These are phyloP conservation scores for Rhamphomyia laevipes DNA, from an alignment of 2,888 invertebrate species.

Conservation along the genomic window DNA sequence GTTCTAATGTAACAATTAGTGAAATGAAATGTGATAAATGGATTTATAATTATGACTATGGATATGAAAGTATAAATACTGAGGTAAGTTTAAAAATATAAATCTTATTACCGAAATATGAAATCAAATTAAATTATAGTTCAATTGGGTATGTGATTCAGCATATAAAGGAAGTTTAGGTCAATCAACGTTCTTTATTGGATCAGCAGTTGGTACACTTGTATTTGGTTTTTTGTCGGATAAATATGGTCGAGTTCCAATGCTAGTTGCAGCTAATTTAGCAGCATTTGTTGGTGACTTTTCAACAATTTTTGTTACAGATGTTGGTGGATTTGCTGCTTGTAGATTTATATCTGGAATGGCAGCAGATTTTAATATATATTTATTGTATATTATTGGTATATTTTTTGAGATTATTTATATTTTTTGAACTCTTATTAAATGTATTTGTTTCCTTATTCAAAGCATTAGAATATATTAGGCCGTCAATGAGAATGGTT, in stretches of 20 bases:
- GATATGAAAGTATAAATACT: constrained; percentile 46
- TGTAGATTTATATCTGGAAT: constrained; percentile 46
- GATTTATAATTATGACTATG: constrained; percentile 43
- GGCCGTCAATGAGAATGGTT: constrained; percentile 39
- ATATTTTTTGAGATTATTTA: constrained; percentile 5
- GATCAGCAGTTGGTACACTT: constrained; percentile 46
- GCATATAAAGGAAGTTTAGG: constrained; percentile 44
- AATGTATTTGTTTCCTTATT: not conserved
- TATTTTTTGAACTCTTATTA: too few relatives aligned
- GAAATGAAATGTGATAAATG: constrained; percentile 37
- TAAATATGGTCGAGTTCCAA: constrained; percentile 42
- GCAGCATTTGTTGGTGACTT: constrained; percentile 43
- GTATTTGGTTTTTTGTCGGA: constrained; percentile 46
- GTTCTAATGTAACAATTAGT: constrained; percentile 10
- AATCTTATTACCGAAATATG: too few relatives aligned
- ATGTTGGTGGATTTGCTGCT: constrained; percentile 37
- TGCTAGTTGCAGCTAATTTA: constrained; percentile 41
- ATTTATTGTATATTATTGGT: constrained; percentile 50
- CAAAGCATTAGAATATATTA: constrained; percentile 42
- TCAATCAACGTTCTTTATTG: constrained; percentile 47
- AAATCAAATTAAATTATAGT: too few relatives aligned
- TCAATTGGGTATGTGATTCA: constrained; percentile 47
- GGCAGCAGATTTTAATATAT: constrained; percentile 45
- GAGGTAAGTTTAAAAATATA: constrained; percentile 42
- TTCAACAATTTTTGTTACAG: constrained; percentile 38